Evolutionary conservation across 2,888 invertebrate genomes (phyloP).

Genomic region (Cerceris ruficornis): DNA sequence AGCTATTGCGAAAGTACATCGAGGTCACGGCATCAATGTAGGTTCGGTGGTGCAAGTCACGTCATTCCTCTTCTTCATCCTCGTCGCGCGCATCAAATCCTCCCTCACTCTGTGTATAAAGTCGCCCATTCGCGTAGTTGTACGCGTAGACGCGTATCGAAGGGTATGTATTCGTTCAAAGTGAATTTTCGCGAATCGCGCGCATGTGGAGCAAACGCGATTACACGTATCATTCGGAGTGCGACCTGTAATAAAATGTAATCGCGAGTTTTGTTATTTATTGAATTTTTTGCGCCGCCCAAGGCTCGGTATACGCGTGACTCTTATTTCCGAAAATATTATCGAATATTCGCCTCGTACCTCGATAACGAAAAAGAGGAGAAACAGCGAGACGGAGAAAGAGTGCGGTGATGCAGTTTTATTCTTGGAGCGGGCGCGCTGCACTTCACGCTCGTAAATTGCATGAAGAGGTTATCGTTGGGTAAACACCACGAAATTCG

Average conservation of each 20-base stretch:
- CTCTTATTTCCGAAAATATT: not conserved
- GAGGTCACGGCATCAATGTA: constrained; percentile 24
- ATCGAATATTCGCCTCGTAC: constrained; percentile 15
- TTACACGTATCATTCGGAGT: not conserved
- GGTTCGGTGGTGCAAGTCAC: constrained; percentile 37
- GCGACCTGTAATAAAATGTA: not conserved
- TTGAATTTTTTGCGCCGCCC: constrained; percentile 17
- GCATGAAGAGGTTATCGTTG: not conserved
- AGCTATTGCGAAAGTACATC: constrained; percentile 3
- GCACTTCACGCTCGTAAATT: constrained; percentile 4
- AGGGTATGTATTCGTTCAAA: constrained; percentile 11
- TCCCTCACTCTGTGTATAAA: constrained; percentile 71
- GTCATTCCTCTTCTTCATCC: constrained; percentile 46
- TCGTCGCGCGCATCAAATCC: constrained; percentile 47
- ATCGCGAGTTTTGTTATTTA: constrained; percentile 35
- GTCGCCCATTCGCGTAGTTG: constrained; percentile 60
- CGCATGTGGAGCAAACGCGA: constrained; percentile 4
- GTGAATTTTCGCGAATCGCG: not conserved
- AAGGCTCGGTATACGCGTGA: not conserved
- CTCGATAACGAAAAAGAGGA: too few species aligned
- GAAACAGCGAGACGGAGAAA: too few species aligned
- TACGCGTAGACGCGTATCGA: constrained; percentile 31
- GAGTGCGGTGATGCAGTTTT: too few species aligned
- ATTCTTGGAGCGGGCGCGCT: not conserved
- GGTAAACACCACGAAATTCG: not conserved